These are phyloP conservation scores for Callocephalon fimbriatum DNA, from an alignment of 2,113 vertebrate genomes.

Conservation along the genomic window DNA sequence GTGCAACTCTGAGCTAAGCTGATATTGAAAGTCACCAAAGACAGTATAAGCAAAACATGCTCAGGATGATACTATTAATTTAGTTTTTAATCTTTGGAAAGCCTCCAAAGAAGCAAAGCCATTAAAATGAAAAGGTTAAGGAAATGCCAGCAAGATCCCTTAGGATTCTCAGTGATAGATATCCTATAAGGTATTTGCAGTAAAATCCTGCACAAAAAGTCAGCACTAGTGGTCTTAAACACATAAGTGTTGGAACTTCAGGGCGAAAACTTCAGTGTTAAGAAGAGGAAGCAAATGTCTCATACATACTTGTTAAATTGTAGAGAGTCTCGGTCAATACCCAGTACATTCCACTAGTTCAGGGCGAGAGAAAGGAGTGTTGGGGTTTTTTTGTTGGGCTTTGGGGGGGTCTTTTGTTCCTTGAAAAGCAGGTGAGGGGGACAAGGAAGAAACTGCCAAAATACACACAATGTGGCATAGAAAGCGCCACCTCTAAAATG, in stretches of 20 bases:
- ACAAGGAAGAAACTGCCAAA: background rate
- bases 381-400: accelerated
- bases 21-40: background rate
- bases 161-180: background rate
- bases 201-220: background rate
- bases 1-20: background rate
- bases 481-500: background rate
- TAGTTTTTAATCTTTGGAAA: conserved; percentile 9
- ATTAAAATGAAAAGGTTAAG: conserved; percentile 39
- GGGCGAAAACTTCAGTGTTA: background rate
- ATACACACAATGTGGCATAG: background rate
- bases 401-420: accelerated
- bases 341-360: background rate
- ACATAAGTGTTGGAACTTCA: background rate
- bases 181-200: background rate
- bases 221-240: background rate
- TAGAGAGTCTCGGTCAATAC: background rate
- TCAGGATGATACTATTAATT: background rate
- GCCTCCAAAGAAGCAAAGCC: background rate
- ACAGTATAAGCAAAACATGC: background rate
- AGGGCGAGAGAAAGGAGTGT: background rate
- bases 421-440: background rate
- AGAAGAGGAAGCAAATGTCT: background rate
- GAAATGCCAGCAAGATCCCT: conserved; percentile 25
- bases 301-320: background rate